Evolutionary conservation across 2,797 vertebrate species (phyloP).

Genomic region (Triplophysa yarkandensis): DNA sequence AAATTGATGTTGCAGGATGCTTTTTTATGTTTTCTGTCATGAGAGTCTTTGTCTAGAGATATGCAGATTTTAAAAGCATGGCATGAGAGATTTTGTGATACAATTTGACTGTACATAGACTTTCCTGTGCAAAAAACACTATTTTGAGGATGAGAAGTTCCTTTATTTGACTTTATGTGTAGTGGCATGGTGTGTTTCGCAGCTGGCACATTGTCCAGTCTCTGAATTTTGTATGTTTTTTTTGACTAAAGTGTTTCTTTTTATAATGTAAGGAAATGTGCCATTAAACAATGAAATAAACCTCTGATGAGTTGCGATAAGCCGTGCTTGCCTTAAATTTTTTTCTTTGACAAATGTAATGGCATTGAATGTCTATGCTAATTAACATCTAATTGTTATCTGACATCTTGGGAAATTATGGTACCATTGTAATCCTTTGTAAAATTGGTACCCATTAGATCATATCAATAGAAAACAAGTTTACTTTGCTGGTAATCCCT

Average conservation of each 20-base stretch:
- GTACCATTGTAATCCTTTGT: background rate
- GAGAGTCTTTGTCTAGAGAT: background rate
- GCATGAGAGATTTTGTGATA: slow-evolving; percentile 7
- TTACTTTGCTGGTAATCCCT: background rate
- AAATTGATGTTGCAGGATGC: background rate
- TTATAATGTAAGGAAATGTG: slow-evolving; percentile 40
- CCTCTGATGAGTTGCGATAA: background rate
- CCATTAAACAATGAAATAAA: slow-evolving; percentile 51
- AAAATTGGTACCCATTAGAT: background rate
- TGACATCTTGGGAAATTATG: background rate
- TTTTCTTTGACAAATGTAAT: too few species aligned
- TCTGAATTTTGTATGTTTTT: slow-evolving; percentile 46
- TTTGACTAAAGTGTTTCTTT: slow-evolving; percentile 33
- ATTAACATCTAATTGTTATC: too few species aligned
- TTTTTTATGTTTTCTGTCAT: background rate
- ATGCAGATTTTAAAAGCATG: background rate
- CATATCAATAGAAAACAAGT: background rate
- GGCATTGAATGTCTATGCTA: too few species aligned
- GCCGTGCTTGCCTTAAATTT: background rate
- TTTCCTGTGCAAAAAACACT: background rate
- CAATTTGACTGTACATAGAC: background rate
- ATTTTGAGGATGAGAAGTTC: background rate
- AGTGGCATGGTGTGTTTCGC: slow-evolving; percentile 11
- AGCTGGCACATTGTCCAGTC: slow-evolving; percentile 24
- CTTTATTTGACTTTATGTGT: background rate